Evolutionary conservation across 2,797 vertebrate genomes (phyloP), one percentile per base, ranked within the genome.

Genomic region (Darevskia mixta): DNA sequence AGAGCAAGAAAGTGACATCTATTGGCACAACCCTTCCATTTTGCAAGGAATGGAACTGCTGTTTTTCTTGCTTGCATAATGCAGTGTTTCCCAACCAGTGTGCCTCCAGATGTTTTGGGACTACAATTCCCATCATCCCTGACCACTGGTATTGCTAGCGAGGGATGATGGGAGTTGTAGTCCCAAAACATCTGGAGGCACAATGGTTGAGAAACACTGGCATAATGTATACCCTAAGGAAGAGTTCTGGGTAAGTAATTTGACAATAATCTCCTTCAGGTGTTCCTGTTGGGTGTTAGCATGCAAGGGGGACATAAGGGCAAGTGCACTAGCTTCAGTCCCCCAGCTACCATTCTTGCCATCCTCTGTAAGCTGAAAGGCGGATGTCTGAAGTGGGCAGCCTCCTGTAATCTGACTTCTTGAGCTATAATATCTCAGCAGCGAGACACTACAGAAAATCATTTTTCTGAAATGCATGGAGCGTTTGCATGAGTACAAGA

Each of bases 1-100:
- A 75, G 69, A 92, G 45, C 38, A 88, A 55, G 49, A 4, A 55
- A 20, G 85, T 79, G 85, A 83, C 69, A 38, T 87, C 91, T 80
- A 84, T 64, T 87, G 87, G n/a, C 35, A 61, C 61, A 32, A 75
- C 4, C 58, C 32, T 32, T 90, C 83, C 29, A 7, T 66, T 45
- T 79, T 17, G 3, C n/a, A 88, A 89, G 75, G 67, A 84, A 71
- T 91, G 67, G 20, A 83, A 89, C 92, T 88, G 25, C 83, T 91
- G 73, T 76, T 87, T 35, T 80, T 91, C 83, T 73, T 85, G 23
- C 77, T 75, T 88, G 66, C 17, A 8, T 9, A 8, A 20, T 84
- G 17, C n/a, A n/a, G n/a, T n/a, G n/a, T n/a, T n/a, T n/a, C n/a
- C n/a, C n/a, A n/a, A n/a, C n/a, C n/a, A n/a, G n/a, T n/a, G n/a